phyloP scores from a whole-genome alignment of 2,113 vertebrate species.

The Tragelaphus scriptus region DNA sequence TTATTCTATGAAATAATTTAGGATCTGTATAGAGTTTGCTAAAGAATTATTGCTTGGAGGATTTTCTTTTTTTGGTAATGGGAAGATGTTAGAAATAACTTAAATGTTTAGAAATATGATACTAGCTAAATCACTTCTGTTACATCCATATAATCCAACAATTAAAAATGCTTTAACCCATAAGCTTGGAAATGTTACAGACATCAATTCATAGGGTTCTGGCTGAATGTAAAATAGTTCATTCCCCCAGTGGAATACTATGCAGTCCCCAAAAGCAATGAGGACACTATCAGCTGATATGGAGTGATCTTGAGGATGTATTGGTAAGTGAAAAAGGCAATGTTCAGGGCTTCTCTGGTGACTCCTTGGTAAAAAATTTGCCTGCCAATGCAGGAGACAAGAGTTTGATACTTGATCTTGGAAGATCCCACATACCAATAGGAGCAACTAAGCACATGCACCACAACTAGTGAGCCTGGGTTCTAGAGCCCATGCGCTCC shows the following conservation, averaged over 20 bases:
- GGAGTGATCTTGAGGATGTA: neutral
- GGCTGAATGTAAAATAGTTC: neutral
- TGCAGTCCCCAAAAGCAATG: neutral
- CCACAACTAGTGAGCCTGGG: neutral
- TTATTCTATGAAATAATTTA: neutral
- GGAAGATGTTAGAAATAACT: neutral
- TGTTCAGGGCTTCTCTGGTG: neutral
- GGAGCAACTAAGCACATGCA: neutral
- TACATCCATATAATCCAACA: neutral
- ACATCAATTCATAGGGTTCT: neutral
- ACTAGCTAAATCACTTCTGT: neutral
- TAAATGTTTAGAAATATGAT: neutral
- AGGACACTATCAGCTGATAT: neutral
- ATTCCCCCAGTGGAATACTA: neutral
- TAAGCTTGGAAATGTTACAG: neutral
- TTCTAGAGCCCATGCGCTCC: too few species aligned
- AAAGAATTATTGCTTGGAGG: neutral
- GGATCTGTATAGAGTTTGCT: neutral
- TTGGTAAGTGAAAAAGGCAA: neutral
- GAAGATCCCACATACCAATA: neutral
- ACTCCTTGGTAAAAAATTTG: neutral
- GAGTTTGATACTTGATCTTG: neutral
- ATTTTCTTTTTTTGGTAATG: neutral
- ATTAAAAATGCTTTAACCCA: neutral
- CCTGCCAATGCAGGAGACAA: neutral